Percentiles rank a stretch among this genome's conserved stretches.
Conservation (phyloP, 1,140 invertebrate genomes). For the Pseudomyrmex cubaensis region DNA sequence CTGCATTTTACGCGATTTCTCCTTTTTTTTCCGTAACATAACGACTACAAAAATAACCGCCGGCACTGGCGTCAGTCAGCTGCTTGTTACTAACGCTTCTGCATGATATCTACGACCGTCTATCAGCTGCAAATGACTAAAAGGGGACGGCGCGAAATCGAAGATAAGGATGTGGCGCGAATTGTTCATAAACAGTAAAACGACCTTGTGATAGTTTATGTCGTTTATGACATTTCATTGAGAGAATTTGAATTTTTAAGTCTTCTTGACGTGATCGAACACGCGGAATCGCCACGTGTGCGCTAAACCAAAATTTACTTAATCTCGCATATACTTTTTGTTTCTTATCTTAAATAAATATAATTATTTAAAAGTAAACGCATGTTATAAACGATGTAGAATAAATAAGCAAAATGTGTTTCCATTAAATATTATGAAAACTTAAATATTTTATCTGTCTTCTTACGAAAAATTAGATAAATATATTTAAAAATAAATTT, state of each 20-base stretch:
- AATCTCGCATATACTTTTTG: no score
- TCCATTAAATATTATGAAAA: neutral
- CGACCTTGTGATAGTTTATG: slow-evolving; percentile 52
- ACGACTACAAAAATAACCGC: slow-evolving; percentile 41
- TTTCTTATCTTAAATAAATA: neutral
- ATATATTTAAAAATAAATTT: no score
- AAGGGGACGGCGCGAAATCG: slow-evolving; percentile 24
- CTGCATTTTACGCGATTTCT: slow-evolving; percentile 54
- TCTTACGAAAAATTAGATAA: neutral
- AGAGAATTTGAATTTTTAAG: slow-evolving; percentile 1
- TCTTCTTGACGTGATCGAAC: neutral
- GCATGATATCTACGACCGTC: slow-evolving; percentile 45
- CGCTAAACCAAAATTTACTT: no score
- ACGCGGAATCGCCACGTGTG: no score
- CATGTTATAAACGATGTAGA: neutral
- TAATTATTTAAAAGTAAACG: neutral
- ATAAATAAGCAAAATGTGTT: neutral
- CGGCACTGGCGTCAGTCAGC: slow-evolving; percentile 47
- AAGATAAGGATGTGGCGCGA: slow-evolving; percentile 39
- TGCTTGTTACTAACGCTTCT: slow-evolving; percentile 50
- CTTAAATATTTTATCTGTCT: neutral
- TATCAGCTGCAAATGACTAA: slow-evolving; percentile 55
- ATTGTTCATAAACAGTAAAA: slow-evolving; percentile 38
- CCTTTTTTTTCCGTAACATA: slow-evolving; percentile 42
- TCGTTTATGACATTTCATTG: slow-evolving; percentile 37